Conservation (phyloP, 1,140 invertebrate genomes). For the Metopolophium dirhodum region DNA sequence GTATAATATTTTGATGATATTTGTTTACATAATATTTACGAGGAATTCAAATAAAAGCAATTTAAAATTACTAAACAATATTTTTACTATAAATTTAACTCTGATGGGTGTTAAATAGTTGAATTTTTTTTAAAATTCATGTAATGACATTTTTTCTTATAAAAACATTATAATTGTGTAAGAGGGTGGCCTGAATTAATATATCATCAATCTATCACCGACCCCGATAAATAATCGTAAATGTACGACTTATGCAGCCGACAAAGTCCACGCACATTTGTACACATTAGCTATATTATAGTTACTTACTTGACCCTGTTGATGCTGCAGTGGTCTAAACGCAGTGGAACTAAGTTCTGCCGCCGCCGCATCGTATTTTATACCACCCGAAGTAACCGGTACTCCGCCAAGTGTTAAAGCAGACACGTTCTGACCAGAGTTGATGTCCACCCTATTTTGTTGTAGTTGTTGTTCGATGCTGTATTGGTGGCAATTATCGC, state of each 20-base stretch:
- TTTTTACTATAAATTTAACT: too few relatives aligned
- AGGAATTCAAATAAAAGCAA: too few relatives aligned
- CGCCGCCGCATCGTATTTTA: neutral
- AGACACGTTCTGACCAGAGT: neutral
- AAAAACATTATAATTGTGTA: neutral
- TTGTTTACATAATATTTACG: too few relatives aligned
- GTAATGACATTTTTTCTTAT: neutral
- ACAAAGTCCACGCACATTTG: too few relatives aligned
- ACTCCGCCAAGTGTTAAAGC: neutral
- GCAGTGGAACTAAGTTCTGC: neutral
- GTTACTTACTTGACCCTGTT: neutral
- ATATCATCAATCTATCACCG: neutral
- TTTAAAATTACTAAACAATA: too few relatives aligned
- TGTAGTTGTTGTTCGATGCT: neutral
- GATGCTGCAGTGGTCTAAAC: neutral
- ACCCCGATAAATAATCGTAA: neutral
- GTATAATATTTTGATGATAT: too few relatives aligned
- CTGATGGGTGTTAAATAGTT: too few relatives aligned
- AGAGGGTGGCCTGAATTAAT: neutral
- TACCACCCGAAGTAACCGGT: neutral
- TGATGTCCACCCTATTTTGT: neutral
- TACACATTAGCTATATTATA: neutral
- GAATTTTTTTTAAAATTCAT: too few relatives aligned
- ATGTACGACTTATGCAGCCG: neutral
- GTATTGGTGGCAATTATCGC: too few relatives aligned